These are phyloP conservation scores for Taenaris catops DNA, from an alignment of 2,888 invertebrate genomes.

Conservation along the genomic window DNA sequence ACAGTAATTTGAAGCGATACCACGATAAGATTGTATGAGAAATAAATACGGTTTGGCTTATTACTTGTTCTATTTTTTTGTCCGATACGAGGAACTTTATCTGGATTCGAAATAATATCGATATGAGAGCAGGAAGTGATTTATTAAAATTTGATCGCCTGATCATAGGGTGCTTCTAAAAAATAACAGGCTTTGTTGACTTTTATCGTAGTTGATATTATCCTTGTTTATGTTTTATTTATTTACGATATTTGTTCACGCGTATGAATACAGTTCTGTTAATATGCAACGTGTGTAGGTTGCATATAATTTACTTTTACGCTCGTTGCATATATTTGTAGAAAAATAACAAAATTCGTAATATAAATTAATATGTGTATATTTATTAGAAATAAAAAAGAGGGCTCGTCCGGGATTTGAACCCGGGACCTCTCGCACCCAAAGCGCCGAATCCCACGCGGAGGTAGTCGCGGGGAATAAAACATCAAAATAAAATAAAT, in stretches of 20 bases:
- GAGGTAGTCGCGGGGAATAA: no score
- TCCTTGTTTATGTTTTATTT: conserved; percentile 27
- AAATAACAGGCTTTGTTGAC: conserved; percentile 45
- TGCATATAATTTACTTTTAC: no score
- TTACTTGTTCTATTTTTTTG: conserved; percentile 23
- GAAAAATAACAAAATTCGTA: no score
- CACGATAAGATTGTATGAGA: conserved; percentile 23
- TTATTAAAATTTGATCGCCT: conserved; percentile 48
- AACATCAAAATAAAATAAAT: no score
- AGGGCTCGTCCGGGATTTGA: conserved; percentile 68
- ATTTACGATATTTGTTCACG: no score
- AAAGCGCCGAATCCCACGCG: conserved; percentile 34
- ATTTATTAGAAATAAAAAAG: not conserved
- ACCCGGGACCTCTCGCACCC: conserved; percentile 71
- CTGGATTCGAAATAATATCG: conserved; percentile 41
- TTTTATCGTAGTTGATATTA: conserved; percentile 26
- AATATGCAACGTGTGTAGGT: no score
- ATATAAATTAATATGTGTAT: not conserved
- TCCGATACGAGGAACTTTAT: conserved; percentile 25
- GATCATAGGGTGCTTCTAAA: conserved; percentile 49
- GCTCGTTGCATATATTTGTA: no score
- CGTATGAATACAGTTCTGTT: no score
- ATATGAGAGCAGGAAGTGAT: conserved; percentile 60
- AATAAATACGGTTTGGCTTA: conserved; percentile 13
- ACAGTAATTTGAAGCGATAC: conserved; percentile 24